phyloP scores from a whole-genome alignment of 2,797 vertebrate genomes.

The Schizopygopsis malacanthus region DNA sequence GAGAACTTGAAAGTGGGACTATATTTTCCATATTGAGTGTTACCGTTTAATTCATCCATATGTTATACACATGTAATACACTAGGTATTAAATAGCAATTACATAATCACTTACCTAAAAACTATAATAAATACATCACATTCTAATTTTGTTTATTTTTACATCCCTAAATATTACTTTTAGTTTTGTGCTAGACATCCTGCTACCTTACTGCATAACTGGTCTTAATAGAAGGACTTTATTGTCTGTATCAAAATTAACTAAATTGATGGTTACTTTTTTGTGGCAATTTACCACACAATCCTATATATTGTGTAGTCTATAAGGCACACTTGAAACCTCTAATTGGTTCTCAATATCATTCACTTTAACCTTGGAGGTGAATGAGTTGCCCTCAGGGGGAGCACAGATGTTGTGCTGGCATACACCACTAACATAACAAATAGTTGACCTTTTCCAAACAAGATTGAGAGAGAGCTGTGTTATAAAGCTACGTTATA shows the following conservation, averaged over 20 bases:
- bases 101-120: background rate
- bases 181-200: background rate
- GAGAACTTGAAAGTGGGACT: background rate
- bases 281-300: background rate
- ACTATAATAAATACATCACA: background rate
- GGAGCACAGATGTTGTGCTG: constrained; percentile 30
- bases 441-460: constrained; percentile 36
- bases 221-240: background rate
- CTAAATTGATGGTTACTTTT: background rate
- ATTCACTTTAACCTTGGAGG: constrained; percentile 33
- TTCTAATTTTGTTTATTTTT: background rate
- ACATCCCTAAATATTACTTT: background rate
- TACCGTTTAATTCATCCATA: background rate
- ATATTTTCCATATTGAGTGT: background rate
- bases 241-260: background rate
- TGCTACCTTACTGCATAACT: background rate
- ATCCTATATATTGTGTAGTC: background rate
- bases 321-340: constrained; percentile 23
- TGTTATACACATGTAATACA: background rate
- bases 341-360: constrained; percentile 41
- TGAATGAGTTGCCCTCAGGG: constrained; percentile 28
- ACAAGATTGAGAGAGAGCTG: background rate
- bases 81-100: background rate
- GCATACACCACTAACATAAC: background rate
- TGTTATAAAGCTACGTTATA: constrained; percentile 11